Conservation (phyloP, 2,113 vertebrate species). For the Bucco capensis region DNA sequence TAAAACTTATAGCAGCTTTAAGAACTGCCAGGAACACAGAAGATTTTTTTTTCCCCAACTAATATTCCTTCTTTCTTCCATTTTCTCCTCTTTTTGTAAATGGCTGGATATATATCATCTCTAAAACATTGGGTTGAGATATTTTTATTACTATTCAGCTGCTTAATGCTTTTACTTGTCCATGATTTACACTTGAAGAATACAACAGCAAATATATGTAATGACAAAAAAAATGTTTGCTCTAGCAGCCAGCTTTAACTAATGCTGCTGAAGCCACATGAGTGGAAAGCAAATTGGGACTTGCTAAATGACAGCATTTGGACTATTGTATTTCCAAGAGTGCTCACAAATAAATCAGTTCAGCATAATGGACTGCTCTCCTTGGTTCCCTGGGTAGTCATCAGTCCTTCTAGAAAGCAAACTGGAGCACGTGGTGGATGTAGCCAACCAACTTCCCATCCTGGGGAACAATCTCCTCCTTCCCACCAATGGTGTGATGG, state of each 20-base stretch:
- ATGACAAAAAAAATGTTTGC: constrained; percentile 1
- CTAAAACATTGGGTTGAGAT: not conserved
- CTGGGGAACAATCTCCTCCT: not conserved
- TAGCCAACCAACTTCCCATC: not conserved
- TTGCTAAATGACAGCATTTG: not conserved
- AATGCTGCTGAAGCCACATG: not conserved
- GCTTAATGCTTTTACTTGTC: not conserved
- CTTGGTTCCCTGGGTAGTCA: not conserved
- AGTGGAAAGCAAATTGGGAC: not conserved
- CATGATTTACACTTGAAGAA: constrained; percentile 20
- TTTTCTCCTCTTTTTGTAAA: not conserved
- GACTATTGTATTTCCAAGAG: not conserved
- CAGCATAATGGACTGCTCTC: not conserved
- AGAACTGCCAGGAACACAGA: not conserved
- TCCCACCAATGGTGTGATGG: fast-evolving
- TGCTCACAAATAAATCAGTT: not conserved
- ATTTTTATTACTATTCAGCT: not conserved
- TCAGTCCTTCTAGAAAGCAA: not conserved
- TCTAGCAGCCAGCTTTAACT: not conserved
- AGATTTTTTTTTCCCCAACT: not conserved
- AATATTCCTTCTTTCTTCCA: not conserved
- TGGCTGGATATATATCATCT: not conserved
- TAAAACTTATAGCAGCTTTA: not conserved
- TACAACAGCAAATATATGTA: not conserved
- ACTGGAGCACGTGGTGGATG: not conserved